Evolutionary conservation across 2,888 invertebrate species (phyloP), one percentile per base, ranked within the genome.

Genomic region (Cheilosia soror): DNA sequence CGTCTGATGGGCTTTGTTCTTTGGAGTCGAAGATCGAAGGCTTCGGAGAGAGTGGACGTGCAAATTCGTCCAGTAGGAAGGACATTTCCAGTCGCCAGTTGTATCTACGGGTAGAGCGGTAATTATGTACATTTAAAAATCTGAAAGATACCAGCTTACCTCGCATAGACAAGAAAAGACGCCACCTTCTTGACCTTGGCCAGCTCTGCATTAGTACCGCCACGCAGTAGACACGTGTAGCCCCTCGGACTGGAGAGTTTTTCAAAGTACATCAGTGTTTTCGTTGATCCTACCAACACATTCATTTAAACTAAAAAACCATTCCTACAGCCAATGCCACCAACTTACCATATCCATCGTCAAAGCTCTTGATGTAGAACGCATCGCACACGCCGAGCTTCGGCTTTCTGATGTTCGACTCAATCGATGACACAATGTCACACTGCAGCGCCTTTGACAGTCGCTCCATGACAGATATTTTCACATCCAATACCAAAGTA

Each of bases 191-290:
- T 98, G 0, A 98, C 95, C 90, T 95, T 94, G 9, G 95, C 93
- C 6, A 98, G 93, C 90, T 98, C 98, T n/a, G 93, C 90, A 72
- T 94, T 92, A 0, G 94, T 93, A 0, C 97, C 98, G 0, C 98
- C 98, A n/a, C 98, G 94, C 2, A 99, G 92, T 3, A 98, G 92
- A 53, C 99, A 95, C 20, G 98, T 97, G 87, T 97, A 97, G 0
- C 97, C 98, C 1, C 98, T 93, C 0, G 96, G 94, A 89, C 95
- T 95, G 0, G 96, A 95, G 88, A 98, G 96, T 5, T 98, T 98
- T 92, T 98, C 98, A 88, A 99, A 96, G 88, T 97, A 96, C 97
- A 99, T 97, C 37, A 99, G 92, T 0, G 97, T 97, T 93, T 99
- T 99, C 29, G 93, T 93, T 0, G 94, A 93, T 88, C 94, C 95